phyloP scores from a whole-genome alignment of 2,113 vertebrate genomes.

The Uria lomvia region DNA sequence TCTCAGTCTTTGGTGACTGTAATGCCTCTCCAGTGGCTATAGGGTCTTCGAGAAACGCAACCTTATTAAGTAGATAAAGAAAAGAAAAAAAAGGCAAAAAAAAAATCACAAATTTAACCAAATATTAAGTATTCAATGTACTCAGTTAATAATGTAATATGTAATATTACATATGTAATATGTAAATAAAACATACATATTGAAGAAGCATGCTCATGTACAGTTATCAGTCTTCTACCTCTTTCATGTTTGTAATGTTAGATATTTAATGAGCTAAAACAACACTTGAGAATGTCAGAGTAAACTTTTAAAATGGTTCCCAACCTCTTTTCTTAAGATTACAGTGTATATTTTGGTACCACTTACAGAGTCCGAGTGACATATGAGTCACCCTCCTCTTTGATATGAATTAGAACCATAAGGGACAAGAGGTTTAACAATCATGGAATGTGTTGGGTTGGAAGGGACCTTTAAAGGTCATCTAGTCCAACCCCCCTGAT shows the following conservation, averaged over 20 bases:
- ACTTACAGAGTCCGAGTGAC: neutral
- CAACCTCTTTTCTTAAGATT: neutral
- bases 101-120: neutral
- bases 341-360: neutral
- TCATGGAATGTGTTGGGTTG: no score
- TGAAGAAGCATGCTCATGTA: neutral
- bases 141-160: neutral
- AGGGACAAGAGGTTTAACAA: neutral
- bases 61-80: neutral
- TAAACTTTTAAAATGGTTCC: neutral
- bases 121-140: neutral
- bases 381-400: neutral
- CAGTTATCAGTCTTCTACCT: neutral
- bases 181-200: neutral
- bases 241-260: neutral
- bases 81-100: neutral
- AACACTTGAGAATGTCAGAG: neutral
- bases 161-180: neutral
- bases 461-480: no score
- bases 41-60: neutral
- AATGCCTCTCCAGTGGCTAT: neutral
- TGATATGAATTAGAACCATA: neutral
- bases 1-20: neutral
- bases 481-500: no score
- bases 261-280: neutral